Base-by-base conservation (phyloP, 2,797 vertebrate species). In the Pyrocephalus nanus region DNA sequence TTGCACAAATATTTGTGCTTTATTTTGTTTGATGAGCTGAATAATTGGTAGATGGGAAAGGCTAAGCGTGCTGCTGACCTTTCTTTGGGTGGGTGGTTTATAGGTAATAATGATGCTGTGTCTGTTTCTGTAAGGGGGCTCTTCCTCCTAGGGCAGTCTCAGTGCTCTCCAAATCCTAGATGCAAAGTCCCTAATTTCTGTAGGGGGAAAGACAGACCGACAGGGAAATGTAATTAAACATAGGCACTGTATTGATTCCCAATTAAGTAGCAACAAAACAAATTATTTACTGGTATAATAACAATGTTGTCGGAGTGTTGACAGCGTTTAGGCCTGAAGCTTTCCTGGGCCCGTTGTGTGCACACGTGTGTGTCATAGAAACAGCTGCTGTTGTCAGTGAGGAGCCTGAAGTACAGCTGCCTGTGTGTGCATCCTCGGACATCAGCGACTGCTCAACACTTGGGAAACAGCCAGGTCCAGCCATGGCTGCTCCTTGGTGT, bases 201-300 rank as follows among this genome's bases (percentile, higher is more conserved):
- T 14, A 55, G 86, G n/a, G 79, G 73, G 32, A 16, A 34, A 73
- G 60, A 36, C 23, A 29, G 6, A 34, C 42, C 1, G 2, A 26
- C 72, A 34, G 30, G 65, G 67, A 38, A 55, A 21, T 61, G 84
- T 80, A 73, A 92, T 84, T 94, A 86, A 93, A 74, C 72, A 32
- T 76, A 57, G 84, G 65, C n/a, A n/a, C 40, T 23, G 30, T 89
- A 91, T 87, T 74, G 95, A 94, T 91, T 94, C 51, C 73, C 66
- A 74, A 84, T 91, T 91, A 89, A 66, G 75, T 62, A 91, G 57
- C 73, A 84, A 32, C 57, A 69, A 76, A 95, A 58, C 84, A 76
- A 88, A 88, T 92, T 82, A 79, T 88, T 93, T 90, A 55, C 79
- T 78, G 50, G 71, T 53, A 53, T 76, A 88, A 72, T 81, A 86